phyloP scores from a whole-genome alignment of 1,140 invertebrate species.

The Whitmania pigra region DNA sequence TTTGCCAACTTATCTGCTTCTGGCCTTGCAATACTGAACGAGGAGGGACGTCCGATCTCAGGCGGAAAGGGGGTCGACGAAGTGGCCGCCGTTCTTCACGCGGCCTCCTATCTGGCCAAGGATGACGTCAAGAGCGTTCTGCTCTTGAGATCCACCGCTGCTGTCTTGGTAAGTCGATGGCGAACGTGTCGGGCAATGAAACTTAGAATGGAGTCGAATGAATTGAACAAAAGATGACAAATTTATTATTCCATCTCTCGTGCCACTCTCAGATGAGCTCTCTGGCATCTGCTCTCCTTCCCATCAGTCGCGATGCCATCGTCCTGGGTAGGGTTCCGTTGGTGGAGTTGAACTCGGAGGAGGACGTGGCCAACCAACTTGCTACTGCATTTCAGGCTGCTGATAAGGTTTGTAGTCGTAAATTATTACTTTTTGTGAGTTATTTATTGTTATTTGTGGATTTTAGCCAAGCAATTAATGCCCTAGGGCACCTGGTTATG shows the following conservation, averaged over 20 bases:
- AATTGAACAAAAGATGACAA: too few species aligned
- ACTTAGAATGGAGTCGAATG: too few species aligned
- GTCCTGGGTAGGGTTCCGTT: conserved; percentile 64
- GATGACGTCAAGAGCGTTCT: conserved; percentile 92
- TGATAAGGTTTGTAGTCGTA: background rate
- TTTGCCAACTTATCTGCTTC: conserved; percentile 97
- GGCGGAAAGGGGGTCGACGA: conserved; percentile 71
- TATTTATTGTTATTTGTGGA: background rate
- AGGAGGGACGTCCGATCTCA: conserved; percentile 56
- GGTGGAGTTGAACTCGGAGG: conserved; percentile 61
- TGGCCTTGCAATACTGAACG: conserved; percentile 83
- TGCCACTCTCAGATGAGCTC: conserved; percentile 30
- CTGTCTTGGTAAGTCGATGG: conserved; percentile 61
- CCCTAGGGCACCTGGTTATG: background rate
- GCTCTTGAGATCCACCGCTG: conserved; percentile 77
- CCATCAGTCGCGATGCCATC: conserved; percentile 75
- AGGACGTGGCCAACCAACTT: conserved; percentile 74
- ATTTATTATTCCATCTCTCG: too few species aligned
- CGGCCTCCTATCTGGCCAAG: conserved; percentile 85
- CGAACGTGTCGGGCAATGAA: too few species aligned
- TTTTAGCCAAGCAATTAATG: background rate
- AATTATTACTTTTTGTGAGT: background rate
- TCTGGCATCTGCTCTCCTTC: conserved; percentile 73
- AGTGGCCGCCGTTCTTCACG: conserved; percentile 74
- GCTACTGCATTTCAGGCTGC: conserved; percentile 24